Conservation (phyloP, 64 coral and sea anemone genomes). For the Catalaphyllia jardinei region DNA sequence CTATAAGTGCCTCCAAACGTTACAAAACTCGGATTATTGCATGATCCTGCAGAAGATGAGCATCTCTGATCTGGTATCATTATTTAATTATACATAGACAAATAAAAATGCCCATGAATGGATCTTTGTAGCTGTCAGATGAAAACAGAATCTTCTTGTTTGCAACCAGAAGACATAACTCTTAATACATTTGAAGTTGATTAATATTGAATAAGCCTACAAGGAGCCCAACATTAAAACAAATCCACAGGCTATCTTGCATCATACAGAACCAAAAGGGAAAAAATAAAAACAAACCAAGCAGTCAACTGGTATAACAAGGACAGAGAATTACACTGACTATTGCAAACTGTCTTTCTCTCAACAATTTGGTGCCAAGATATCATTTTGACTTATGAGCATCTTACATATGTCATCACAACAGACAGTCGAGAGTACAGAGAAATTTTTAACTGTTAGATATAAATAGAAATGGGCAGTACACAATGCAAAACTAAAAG, state of each 20-base stretch:
- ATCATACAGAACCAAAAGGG: neutral
- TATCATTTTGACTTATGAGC: neutral
- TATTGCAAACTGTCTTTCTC: neutral
- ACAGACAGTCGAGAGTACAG: constrained; percentile 11
- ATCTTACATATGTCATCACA: neutral
- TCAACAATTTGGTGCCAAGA: neutral
- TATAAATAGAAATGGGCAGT: constrained; percentile 4
- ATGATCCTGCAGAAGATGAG: neutral
- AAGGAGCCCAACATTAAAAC: neutral
- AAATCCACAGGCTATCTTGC: neutral
- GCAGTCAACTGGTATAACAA: neutral
- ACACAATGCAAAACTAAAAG: constrained; percentile 10
- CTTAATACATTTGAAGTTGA: constrained; percentile 11
- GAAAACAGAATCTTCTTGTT: neutral
- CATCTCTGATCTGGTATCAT: neutral
- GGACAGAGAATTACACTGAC: neutral
- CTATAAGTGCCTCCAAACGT: neutral
- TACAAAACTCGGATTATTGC: neutral
- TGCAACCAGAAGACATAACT: neutral
- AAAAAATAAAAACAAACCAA: constrained; percentile 2
- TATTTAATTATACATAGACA: neutral
- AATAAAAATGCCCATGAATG: neutral
- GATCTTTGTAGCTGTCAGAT: neutral
- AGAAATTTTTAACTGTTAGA: neutral
- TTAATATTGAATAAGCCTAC: constrained; percentile 1